phyloP scores from a whole-genome alignment of 2,113 vertebrate species.

The cattle (Bos taurus) region DNA sequence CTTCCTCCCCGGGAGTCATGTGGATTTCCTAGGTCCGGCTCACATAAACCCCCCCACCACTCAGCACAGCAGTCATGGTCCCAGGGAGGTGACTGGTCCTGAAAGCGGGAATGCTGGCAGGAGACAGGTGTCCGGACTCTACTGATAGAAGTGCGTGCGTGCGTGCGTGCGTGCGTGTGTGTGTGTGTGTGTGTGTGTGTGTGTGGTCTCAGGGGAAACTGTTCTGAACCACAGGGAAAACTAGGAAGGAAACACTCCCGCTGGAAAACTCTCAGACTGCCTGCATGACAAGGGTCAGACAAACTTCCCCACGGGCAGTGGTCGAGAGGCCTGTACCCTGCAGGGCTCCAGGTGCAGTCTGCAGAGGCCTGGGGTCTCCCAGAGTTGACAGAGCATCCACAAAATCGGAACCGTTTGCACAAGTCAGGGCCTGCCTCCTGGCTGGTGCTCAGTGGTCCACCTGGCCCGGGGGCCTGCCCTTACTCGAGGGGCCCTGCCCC shows the following conservation, averaged over 20 bases:
- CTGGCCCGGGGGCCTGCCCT: background rate
- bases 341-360: rapidly evolving
- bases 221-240: background rate
- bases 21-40: background rate
- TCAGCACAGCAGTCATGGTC: background rate
- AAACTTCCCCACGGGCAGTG: no score
- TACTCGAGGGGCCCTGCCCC: rapidly evolving
- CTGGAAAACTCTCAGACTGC: background rate
- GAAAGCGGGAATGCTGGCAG: rapidly evolving
- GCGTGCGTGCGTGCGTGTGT: no score
- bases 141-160: background rate
- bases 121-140: background rate
- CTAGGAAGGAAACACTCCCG: background rate
- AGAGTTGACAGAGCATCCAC: background rate
- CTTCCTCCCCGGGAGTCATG: rapidly evolving
- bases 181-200: rapidly evolving
- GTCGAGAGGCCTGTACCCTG: background rate
- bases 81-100: background rate
- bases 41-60: rapidly evolving
- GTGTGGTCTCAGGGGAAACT: background rate
- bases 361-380: background rate
- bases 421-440: no score
- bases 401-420: no score
- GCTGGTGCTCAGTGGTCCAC: background rate
- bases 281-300: no score